Conservation (phyloP, 2,888 invertebrate species). For the Osedax fenrisi region DNA sequence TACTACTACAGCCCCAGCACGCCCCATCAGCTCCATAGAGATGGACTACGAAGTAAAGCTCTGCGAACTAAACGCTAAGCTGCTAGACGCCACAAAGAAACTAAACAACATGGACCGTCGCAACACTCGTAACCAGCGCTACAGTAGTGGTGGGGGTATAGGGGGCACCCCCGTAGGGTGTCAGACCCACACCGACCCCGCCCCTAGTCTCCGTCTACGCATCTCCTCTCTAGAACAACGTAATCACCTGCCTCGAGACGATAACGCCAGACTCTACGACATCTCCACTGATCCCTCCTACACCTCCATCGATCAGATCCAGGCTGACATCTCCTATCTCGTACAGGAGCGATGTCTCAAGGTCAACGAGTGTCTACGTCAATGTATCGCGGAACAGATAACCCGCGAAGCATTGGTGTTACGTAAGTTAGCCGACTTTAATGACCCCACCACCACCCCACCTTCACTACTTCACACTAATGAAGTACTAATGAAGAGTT, state of each 20-base stretch:
- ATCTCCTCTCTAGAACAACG: no score
- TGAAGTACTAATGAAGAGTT: background rate
- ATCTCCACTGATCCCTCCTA: no score
- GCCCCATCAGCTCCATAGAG: constrained; percentile 57
- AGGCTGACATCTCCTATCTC: no score
- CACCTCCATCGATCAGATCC: no score
- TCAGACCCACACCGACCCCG: no score
- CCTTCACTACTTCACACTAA: background rate
- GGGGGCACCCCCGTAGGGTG: no score
- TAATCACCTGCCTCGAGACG: no score
- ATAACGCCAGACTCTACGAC: no score
- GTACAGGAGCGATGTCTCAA: no score
- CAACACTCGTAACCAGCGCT: background rate
- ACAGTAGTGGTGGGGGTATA: no score
- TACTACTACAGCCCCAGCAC: no score
- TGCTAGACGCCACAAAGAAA: constrained; percentile 67
- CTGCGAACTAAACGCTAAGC: constrained; percentile 67
- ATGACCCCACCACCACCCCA: background rate
- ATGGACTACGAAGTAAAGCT: constrained; percentile 58
- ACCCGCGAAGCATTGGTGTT: background rate
- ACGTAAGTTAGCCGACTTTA: background rate
- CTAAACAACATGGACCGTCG: constrained; percentile 16
- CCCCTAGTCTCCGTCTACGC: no score
- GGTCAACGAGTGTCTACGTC: background rate
- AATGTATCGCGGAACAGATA: background rate